Base-by-base conservation (phyloP, 2,797 vertebrate species). In the Phataginus tetradactyla region DNA sequence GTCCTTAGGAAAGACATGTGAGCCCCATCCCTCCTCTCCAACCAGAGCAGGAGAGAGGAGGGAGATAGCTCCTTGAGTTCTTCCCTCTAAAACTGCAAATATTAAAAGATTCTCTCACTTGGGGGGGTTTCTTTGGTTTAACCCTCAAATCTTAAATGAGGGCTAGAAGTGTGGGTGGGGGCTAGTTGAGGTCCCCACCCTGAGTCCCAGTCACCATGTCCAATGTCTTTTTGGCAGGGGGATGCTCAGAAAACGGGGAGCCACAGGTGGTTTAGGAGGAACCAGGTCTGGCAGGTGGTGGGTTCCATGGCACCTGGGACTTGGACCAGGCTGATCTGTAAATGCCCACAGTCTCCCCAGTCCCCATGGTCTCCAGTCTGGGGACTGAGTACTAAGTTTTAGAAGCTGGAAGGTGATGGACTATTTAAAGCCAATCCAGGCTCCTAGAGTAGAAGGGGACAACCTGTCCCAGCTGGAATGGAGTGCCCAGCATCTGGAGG, bases 121-220 rank as follows among this genome's bases (percentile, higher is more conserved):
- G 17, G 81, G 90, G 94, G 17, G 9, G 20, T 55, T 93, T 96
- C 97, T 98, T 98, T 97, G 96, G 96, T 97, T 96, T 90, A 77
- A 94, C 96, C 96, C 97, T 97, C 97, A 86, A 83, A 88, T 78
- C 79, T 83, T 78, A 86, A 93, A 83, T 1, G 94, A 97, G 94
- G 96, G 86, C 55, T 55, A 59, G 79, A 96, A 91, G 91, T 59
- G 63, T 21, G 2, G 91, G 49, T 0, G 0, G 72, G 86, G 68
- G n/a, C 71, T 39, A 42, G 25, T 34, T 57, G 78, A 79, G 68
- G 51, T 53, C 75, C 63, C 93, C 72, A 77, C 83, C 86, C 94
- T 64, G 90, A 90, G 92, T 83, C 63, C 83, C 61, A 25, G 95
- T 86, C 89, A 21, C 2, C 0, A 32, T 37, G 86, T 91, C 92